Evolutionary conservation across 2,888 invertebrate genomes (phyloP), one percentile per base, ranked within the genome.

Genomic region (Dorcus hopei): DNA sequence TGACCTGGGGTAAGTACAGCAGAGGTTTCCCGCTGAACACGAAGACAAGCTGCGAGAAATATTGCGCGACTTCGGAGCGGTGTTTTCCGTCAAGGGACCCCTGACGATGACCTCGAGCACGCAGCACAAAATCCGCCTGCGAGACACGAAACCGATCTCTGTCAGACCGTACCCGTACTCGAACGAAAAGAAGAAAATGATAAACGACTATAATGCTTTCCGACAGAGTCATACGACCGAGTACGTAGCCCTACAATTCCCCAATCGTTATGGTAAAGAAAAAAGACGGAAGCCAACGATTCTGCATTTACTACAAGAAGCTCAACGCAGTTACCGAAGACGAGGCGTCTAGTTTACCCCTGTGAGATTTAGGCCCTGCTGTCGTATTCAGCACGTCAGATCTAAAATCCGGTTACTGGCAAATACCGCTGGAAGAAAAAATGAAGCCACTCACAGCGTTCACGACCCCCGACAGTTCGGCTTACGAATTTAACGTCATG

Each of bases 381-480:
- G 11, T 14, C 19, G 33, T 9, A 2, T 49, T 49, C 19, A 49
- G 7, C 3, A 49, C 19, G n/a, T 3, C 11, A 9, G 19, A 49
- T 33, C 49, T 49, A 5, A 65, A 66, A 23, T 64, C 64, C 49
- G 70, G 72, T 4, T 75, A 71, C 42, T 74, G 73, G 72, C 48
- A 14, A 5, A n/a, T 48, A n/a, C 9, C 3, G 48, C n/a, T 41
- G 14, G 41, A 41, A 3, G 41, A 41, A 3, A 14, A 2, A 4
- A 11, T 4, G 41, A 41, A n/a, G 14, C 41, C 41, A 4, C n/a
- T 41, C n/a, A 41, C 41, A 2, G 41, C 41, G 2, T 41, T 41
- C 41, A 41, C 41, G n/a, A 41, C 41, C 2, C 41, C 14, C 3
- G 41, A 41, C 14, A 4, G 41, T 11, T 2, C 41, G 5, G 14